phyloP scores from a whole-genome alignment of 1,140 invertebrate genomes.

The Druon quercuslanigerum region DNA sequence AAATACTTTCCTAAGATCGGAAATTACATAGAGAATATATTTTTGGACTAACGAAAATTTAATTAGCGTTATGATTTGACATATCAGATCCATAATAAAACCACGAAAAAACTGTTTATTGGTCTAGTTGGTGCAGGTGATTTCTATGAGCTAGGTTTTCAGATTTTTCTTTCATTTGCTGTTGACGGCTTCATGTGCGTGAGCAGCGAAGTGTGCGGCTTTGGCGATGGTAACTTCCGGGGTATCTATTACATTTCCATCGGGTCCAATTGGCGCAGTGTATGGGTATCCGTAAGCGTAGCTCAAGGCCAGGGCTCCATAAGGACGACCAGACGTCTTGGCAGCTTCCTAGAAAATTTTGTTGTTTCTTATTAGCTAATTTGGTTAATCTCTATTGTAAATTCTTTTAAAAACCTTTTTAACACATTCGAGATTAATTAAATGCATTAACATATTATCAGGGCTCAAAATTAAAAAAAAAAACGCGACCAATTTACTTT shows the following conservation, averaged over 20 bases:
- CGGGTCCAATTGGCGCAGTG: slow-evolving; percentile 71
- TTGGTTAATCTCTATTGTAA: too few relatives aligned
- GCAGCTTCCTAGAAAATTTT: slow-evolving; percentile 57
- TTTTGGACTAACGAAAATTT: background rate
- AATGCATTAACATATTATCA: too few relatives aligned
- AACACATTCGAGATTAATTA: too few relatives aligned
- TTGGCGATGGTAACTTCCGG: slow-evolving; percentile 80
- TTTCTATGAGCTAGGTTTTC: background rate
- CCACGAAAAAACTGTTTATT: background rate
- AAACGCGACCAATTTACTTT: too few relatives aligned
- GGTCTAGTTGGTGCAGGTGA: background rate
- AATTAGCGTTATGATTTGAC: background rate
- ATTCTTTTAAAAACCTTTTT: too few relatives aligned
- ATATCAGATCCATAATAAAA: background rate
- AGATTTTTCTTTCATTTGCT: slow-evolving; percentile 15
- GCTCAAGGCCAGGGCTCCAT: slow-evolving; percentile 59
- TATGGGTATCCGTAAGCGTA: slow-evolving; percentile 61
- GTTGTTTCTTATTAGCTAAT: too few relatives aligned
- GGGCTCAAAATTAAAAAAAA: too few relatives aligned
- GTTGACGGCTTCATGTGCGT: slow-evolving; percentile 63
- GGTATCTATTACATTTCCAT: slow-evolving; percentile 78
- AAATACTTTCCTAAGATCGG: background rate
- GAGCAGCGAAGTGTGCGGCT: slow-evolving; percentile 77
- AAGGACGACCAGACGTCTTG: slow-evolving; percentile 59
- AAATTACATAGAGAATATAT: background rate